phyloP scores from a whole-genome alignment of 2,888 invertebrate genomes.

The Carterocephalus palaemon region DNA sequence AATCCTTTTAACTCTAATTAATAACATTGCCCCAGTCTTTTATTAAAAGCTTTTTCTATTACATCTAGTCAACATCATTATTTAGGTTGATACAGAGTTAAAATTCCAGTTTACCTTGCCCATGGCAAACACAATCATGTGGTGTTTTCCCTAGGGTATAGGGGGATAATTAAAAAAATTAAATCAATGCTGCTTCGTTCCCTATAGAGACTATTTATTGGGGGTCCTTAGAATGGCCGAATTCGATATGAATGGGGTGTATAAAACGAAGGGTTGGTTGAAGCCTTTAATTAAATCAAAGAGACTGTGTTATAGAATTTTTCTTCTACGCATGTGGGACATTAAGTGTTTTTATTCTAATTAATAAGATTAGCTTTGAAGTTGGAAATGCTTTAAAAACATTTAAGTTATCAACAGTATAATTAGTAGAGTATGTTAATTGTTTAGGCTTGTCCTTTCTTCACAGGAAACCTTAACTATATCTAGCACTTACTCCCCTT shows the following conservation, averaged over 20 bases:
- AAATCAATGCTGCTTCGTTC: background rate
- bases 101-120: background rate
- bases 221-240: constrained; percentile 7
- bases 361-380: background rate
- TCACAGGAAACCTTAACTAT: too few species aligned
- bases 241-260: constrained; percentile 5
- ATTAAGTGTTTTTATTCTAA: background rate
- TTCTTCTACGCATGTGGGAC: background rate
- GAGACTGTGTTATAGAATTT: background rate
- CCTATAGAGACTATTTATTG: constrained; percentile 9
- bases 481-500: too few species aligned
- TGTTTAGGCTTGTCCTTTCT: too few species aligned
- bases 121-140: background rate
- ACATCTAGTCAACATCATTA: too few species aligned
- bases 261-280: background rate
- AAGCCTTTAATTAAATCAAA: background rate
- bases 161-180: constrained; percentile 12
- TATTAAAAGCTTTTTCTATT: too few species aligned
- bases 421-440: too few species aligned
- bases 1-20: too few species aligned
- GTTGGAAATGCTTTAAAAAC: background rate
- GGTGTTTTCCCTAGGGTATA: background rate
- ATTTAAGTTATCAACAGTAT: too few species aligned
- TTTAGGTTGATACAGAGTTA: background rate
- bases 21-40: too few species aligned